Evolutionary conservation across 2,113 vertebrate species (phyloP).

Genomic region (Prionailurus viverrinus): DNA sequence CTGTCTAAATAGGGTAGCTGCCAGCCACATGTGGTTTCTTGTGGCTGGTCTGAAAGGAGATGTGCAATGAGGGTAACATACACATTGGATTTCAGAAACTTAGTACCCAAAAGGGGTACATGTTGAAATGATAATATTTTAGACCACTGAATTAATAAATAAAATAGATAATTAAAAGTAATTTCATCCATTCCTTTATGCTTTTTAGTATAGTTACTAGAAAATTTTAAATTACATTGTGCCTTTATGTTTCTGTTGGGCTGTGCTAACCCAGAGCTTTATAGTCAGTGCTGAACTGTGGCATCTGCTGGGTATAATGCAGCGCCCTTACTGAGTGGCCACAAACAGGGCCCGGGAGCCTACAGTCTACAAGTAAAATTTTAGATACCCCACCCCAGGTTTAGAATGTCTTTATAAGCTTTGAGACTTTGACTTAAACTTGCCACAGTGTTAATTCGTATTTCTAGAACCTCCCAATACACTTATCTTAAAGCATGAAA

Average conservation of each 20-base stretch:
- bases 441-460: neutral
- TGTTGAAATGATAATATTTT: conserved; percentile 52
- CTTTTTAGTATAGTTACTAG: neutral
- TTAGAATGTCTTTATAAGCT: conserved; percentile 2
- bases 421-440: neutral
- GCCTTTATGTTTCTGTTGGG: neutral
- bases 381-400: neutral
- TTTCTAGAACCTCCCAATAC: neutral
- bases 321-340: neutral
- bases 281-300: neutral
- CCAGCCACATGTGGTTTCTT: neutral
- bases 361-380: neutral
- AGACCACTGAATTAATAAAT: neutral
- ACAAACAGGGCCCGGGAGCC: neutral
- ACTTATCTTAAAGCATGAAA: conserved; percentile 16
- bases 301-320: neutral
- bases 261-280: neutral
- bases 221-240: neutral
- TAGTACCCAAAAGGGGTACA: neutral
- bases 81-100: neutral
- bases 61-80: neutral
- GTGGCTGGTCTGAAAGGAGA: neutral
- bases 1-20: neutral
- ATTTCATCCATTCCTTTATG: conserved; percentile 10
- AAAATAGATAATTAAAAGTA: conserved; percentile 11